Percentiles rank a stretch among this genome's conserved stretches.
Evolutionary conservation across 2,888 invertebrate genomes (phyloP).

Genomic region (Adelognathus sp.): DNA sequence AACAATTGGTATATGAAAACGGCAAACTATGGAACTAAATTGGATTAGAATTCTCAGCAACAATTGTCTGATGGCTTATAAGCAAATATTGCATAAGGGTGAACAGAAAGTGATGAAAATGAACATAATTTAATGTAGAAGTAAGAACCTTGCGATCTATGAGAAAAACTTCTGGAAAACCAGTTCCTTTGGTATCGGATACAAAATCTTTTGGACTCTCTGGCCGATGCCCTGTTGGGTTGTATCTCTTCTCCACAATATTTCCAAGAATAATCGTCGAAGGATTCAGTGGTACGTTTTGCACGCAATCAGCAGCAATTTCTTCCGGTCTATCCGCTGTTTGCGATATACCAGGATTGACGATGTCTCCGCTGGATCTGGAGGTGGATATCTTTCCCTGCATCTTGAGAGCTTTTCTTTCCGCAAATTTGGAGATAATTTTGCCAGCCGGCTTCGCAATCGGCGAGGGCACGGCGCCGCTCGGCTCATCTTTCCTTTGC

Average conservation of each 20-base stretch:
- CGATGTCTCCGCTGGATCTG: slow-evolving; percentile 60
- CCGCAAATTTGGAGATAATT: slow-evolving; percentile 72
- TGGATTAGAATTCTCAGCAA: too few species aligned
- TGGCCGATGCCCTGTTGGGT: slow-evolving; percentile 45
- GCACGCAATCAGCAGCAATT: slow-evolving; percentile 58
- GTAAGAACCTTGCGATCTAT: slow-evolving; percentile 51
- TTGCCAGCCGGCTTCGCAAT: slow-evolving; percentile 25
- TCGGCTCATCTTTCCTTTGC: neutral
- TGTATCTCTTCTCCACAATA: slow-evolving; percentile 74
- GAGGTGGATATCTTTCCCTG: slow-evolving; percentile 68
- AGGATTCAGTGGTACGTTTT: slow-evolving; percentile 61
- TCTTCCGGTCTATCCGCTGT: neutral
- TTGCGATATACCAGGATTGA: slow-evolving; percentile 59
- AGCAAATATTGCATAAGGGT: neutral
- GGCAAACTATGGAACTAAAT: too few species aligned
- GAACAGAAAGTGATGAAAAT: too few species aligned
- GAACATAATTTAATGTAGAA: neutral
- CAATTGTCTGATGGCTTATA: neutral
- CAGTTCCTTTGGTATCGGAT: slow-evolving; percentile 55
- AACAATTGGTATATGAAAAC: too few species aligned
- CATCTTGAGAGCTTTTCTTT: slow-evolving; percentile 57
- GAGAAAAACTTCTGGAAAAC: slow-evolving; percentile 76
- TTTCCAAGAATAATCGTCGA: slow-evolving; percentile 74
- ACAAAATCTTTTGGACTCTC: slow-evolving; percentile 7
- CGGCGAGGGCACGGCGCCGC: neutral